These are phyloP conservation scores for Ivindomyrus marchei DNA, from an alignment of 2,113 vertebrate species.

Conservation along the genomic window DNA sequence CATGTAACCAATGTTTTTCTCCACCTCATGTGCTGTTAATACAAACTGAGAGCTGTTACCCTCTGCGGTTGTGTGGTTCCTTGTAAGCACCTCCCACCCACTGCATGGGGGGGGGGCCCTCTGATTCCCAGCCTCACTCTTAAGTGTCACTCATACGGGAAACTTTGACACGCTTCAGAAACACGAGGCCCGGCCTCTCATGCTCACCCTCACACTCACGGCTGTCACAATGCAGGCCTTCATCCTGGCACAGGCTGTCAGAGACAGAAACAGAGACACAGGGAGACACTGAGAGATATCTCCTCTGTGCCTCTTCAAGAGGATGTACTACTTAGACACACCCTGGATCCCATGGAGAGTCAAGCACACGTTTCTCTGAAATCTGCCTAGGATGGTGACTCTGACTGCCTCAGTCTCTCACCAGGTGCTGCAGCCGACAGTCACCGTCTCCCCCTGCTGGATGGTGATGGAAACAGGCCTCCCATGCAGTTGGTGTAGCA, in stretches of 20 bases:
- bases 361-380: background rate
- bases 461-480: slow-evolving; percentile 46
- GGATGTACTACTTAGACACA: background rate
- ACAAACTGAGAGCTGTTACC: background rate
- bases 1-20: background rate
- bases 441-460: slow-evolving; percentile 52
- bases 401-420: slow-evolving; percentile 42
- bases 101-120: background rate
- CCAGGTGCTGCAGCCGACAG: slow-evolving; percentile 75
- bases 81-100: background rate
- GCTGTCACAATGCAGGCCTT: slow-evolving; percentile 65
- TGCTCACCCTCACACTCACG: slow-evolving; percentile 70
- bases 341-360: background rate
- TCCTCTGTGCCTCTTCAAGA: background rate
- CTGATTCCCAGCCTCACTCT: background rate
- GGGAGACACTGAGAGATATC: background rate
- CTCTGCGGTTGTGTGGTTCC: background rate
- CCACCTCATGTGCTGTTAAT: background rate
- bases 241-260: slow-evolving; percentile 65
- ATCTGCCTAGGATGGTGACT: background rate
- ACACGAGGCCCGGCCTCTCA: background rate
- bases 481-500: slow-evolving; percentile 37
- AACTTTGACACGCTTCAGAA: background rate
- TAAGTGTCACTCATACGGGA: background rate
- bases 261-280: background rate